phyloP scores from a whole-genome alignment of 2,888 invertebrate species.

The Ennomos erosarius region DNA sequence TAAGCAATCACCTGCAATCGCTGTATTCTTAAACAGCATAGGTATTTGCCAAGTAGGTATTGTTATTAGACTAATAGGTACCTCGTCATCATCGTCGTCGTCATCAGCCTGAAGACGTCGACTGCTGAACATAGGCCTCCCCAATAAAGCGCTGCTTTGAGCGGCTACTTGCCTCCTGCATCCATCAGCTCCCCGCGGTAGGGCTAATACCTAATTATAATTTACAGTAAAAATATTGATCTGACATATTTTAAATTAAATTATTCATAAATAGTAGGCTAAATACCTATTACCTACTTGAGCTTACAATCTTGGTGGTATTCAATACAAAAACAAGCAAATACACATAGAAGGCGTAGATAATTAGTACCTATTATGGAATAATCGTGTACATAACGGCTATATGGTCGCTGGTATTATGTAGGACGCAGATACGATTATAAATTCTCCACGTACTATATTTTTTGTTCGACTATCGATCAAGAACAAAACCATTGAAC shows the following conservation, averaged over 20 bases:
- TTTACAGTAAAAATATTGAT: slow-evolving; percentile 3
- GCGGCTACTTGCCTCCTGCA: too few relatives aligned
- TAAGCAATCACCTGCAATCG: neutral
- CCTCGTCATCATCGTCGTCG: too few relatives aligned
- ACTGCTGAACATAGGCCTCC: too few relatives aligned
- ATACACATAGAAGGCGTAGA: slow-evolving; percentile 15
- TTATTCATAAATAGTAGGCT: slow-evolving; percentile 6
- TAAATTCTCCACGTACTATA: slow-evolving; percentile 24
- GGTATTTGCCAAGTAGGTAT: neutral
- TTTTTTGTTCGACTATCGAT: slow-evolving; percentile 27
- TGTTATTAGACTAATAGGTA: too few relatives aligned
- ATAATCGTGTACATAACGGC: slow-evolving; percentile 24
- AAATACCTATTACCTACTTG: neutral
- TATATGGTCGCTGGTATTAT: slow-evolving; percentile 20
- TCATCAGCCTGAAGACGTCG: too few relatives aligned
- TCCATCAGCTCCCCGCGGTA: slow-evolving; percentile 1
- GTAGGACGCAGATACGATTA: slow-evolving; percentile 25
- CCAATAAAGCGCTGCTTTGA: too few relatives aligned
- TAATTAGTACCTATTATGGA: slow-evolving; percentile 27
- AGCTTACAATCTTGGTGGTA: slow-evolving; percentile 5
- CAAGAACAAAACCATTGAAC: slow-evolving; percentile 26
- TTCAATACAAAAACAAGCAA: slow-evolving; percentile 13
- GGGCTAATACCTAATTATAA: slow-evolving; percentile 5
- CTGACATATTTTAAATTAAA: neutral
- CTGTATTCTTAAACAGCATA: neutral